These are phyloP conservation scores for Noctua comes DNA, from an alignment of 2,888 invertebrate genomes.

Conservation along the genomic window DNA sequence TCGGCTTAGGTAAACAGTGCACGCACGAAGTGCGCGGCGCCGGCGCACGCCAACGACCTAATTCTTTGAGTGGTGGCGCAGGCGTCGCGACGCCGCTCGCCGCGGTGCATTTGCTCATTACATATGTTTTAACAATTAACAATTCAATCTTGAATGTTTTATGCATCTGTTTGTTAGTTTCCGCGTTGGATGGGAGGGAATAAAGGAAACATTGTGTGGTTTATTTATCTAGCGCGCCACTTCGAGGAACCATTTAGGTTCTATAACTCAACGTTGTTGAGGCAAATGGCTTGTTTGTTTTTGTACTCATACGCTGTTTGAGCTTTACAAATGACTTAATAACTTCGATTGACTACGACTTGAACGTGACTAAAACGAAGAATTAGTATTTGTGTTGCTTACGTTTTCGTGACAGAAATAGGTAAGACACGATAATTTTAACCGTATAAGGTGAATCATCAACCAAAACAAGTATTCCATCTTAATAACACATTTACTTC, in stretches of 20 bases:
- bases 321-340: slow-evolving; percentile 39
- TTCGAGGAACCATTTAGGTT: slow-evolving; percentile 26
- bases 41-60: slow-evolving; percentile 82
- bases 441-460: slow-evolving; percentile 31
- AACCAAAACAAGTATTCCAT: slow-evolving; percentile 34
- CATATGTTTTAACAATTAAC: slow-evolving; percentile 65
- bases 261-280: slow-evolving; percentile 34
- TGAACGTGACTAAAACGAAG: slow-evolving; percentile 40
- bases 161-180: slow-evolving; percentile 62
- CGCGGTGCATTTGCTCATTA: slow-evolving; percentile 63
- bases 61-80: slow-evolving; percentile 71
- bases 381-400: slow-evolving; percentile 18
- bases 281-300: slow-evolving; percentile 32
- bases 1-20: slow-evolving; percentile 76
- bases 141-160: slow-evolving; percentile 63
- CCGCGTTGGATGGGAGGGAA: slow-evolving; percentile 43
- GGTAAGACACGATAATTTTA: slow-evolving; percentile 11
- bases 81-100: slow-evolving; percentile 68
- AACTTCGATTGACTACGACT: slow-evolving; percentile 32
- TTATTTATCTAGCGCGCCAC: slow-evolving; percentile 38
- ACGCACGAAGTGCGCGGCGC: slow-evolving; percentile 82
- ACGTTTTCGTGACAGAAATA: slow-evolving; percentile 36
- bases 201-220: slow-evolving; percentile 49
- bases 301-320: slow-evolving; percentile 12
- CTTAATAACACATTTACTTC: slow-evolving; percentile 31